Conservation (phyloP, 2,797 vertebrate species). For the Crocidura indochinensis region DNA sequence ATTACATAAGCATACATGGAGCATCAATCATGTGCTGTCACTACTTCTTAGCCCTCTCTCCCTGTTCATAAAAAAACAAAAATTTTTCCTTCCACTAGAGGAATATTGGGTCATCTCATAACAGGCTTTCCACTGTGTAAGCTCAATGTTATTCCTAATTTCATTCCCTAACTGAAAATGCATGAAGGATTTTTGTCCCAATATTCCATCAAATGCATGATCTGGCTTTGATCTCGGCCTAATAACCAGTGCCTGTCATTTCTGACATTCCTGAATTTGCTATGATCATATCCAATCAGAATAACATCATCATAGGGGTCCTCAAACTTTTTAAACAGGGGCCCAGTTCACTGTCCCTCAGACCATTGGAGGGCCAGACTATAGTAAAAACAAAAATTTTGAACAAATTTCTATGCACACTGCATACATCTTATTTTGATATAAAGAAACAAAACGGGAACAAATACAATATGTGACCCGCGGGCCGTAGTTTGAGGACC, state of each 20-base stretch:
- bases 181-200: neutral
- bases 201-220: neutral
- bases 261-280: slow-evolving; percentile 32
- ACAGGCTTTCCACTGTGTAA: slow-evolving; percentile 13
- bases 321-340: too few species aligned
- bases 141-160: slow-evolving; percentile 29
- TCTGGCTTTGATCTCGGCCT: slow-evolving; percentile 33
- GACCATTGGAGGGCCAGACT: too few species aligned
- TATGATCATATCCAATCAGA: neutral
- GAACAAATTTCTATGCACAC: too few species aligned
- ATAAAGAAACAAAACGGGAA: too few species aligned
- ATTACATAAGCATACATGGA: slow-evolving; percentile 65
- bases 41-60: slow-evolving; percentile 22
- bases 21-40: neutral
- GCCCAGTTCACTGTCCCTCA: too few species aligned
- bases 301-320: neutral
- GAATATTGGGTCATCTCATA: neutral
- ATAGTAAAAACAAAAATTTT: too few species aligned
- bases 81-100: slow-evolving; percentile 31
- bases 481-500: too few species aligned
- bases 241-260: slow-evolving; percentile 19
- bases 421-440: too few species aligned
- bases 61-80: slow-evolving; percentile 43
- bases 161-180: slow-evolving; percentile 38
- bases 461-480: too few species aligned